Evolutionary conservation across 2,797 vertebrate species (phyloP).

Genomic region (Crenuchus spilurus): DNA sequence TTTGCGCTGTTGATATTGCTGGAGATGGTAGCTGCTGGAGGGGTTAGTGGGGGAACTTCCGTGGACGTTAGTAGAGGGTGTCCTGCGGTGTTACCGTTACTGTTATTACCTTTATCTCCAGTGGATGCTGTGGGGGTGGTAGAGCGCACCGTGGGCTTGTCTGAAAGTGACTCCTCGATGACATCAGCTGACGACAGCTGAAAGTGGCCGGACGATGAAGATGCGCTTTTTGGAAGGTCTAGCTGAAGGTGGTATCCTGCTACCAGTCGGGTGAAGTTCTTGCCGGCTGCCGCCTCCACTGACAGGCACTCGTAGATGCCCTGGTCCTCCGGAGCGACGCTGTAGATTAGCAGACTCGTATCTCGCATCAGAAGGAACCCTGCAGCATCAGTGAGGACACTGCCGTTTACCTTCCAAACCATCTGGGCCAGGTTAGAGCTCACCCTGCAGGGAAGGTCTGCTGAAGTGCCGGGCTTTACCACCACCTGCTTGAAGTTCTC

Average conservation of each 20-base stretch:
- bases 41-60: conserved; percentile 69
- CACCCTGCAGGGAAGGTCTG: conserved; percentile 87
- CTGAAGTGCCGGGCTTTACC: conserved; percentile 88
- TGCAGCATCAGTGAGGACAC: conserved; percentile 81
- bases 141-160: conserved; percentile 36
- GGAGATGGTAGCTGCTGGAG: conserved; percentile 68
- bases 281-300: conserved; percentile 82
- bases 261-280: conserved; percentile 84
- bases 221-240: conserved; percentile 67
- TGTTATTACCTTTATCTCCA: conserved; percentile 78
- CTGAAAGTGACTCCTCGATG: background rate
- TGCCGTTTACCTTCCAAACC: conserved; percentile 86
- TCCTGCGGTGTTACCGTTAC: conserved; percentile 63
- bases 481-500: conserved; percentile 66
- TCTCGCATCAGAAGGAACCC: conserved; percentile 87
- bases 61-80: conserved; percentile 67
- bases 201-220: background rate
- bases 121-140: conserved; percentile 45
- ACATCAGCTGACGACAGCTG: conserved; percentile 46
- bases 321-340: conserved; percentile 85
- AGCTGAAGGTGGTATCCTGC: conserved; percentile 83
- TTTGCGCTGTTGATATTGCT: conserved; percentile 34
- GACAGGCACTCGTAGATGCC: conserved; percentile 92
- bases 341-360: conserved; percentile 89
- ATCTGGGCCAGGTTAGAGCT: conserved; percentile 89